These are phyloP conservation scores for Acronicta aceris DNA, from an alignment of 2,888 invertebrate species.

Conservation along the genomic window DNA sequence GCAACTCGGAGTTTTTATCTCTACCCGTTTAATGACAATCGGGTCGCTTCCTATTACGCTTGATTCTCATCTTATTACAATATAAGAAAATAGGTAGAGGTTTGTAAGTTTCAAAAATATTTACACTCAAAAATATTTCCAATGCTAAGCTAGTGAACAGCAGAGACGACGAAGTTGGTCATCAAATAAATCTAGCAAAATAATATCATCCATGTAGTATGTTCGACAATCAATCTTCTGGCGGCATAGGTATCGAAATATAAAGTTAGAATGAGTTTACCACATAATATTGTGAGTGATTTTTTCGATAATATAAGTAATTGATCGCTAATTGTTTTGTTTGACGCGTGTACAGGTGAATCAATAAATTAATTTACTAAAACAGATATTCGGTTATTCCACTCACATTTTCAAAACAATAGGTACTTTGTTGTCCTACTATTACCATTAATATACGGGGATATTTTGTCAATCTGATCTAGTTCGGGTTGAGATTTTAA, in stretches of 20 bases:
- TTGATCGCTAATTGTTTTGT: conserved; percentile 6
- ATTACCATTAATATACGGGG: no score
- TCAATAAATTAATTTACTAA: not conserved
- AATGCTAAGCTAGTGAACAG: conserved; percentile 3
- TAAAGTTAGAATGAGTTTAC: not conserved
- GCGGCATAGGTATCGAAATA: not conserved
- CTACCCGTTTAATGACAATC: no score
- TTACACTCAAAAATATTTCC: no score
- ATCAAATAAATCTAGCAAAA: conserved; percentile 12
- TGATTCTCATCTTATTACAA: no score
- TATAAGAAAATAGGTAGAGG: no score
- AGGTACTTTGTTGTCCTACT: no score
- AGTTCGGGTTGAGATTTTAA: no score
- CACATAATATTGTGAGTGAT: not conserved
- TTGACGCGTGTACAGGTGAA: not conserved
- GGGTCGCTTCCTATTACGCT: no score
- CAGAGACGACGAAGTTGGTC: conserved; percentile 5
- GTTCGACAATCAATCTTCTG: conserved; percentile 13
- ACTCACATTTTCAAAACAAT: not conserved
- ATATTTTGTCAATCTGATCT: no score
- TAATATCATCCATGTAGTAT: conserved; percentile 5
- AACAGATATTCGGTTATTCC: not conserved
- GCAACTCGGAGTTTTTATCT: no score
- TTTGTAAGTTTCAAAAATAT: no score
- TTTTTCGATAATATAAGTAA: conserved; percentile 3